Conservation (phyloP, 92 coral and sea anemone species). For the Chrysogorgia sp. region DNA sequence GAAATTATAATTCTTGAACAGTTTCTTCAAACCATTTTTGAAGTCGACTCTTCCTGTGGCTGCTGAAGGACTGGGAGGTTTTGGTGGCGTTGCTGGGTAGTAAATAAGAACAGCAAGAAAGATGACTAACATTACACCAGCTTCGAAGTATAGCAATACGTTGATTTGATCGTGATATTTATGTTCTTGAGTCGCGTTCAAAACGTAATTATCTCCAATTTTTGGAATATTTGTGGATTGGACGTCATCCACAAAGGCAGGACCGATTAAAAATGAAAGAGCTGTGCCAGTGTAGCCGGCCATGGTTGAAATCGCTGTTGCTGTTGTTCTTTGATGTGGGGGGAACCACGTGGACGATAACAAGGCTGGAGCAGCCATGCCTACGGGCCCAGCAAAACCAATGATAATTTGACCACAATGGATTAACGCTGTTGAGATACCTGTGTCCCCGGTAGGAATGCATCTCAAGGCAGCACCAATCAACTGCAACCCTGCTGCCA, state of each 20-base stretch:
- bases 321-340: slow-evolving; percentile 89
- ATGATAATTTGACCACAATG: slow-evolving; percentile 82
- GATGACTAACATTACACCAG: slow-evolving; percentile 70
- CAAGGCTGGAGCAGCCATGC: slow-evolving; percentile 81
- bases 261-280: slow-evolving; percentile 76
- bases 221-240: slow-evolving; percentile 69
- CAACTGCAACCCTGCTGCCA: slow-evolving; percentile 73
- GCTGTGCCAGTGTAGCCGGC: slow-evolving; percentile 92
- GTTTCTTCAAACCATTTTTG: slow-evolving; percentile 72
- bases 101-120: slow-evolving; percentile 75
- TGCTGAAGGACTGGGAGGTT: slow-evolving; percentile 89
- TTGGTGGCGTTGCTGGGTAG: slow-evolving; percentile 95
- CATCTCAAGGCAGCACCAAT: slow-evolving; percentile 77
- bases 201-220: not conserved
- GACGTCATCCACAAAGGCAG: slow-evolving; percentile 90
- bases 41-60: slow-evolving; percentile 84
- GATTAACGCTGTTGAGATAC: slow-evolving; percentile 70
- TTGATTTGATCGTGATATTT: slow-evolving; percentile 66
- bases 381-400: slow-evolving; percentile 89
- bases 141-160: slow-evolving; percentile 76
- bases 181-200: slow-evolving; percentile 18
- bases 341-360: slow-evolving; percentile 99
- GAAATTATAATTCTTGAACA: slow-evolving; percentile 73
- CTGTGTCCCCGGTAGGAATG: slow-evolving; percentile 65
- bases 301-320: slow-evolving; percentile 89